Base-by-base conservation (phyloP, 2,888 invertebrate genomes). In the Lysandra coridon region DNA sequence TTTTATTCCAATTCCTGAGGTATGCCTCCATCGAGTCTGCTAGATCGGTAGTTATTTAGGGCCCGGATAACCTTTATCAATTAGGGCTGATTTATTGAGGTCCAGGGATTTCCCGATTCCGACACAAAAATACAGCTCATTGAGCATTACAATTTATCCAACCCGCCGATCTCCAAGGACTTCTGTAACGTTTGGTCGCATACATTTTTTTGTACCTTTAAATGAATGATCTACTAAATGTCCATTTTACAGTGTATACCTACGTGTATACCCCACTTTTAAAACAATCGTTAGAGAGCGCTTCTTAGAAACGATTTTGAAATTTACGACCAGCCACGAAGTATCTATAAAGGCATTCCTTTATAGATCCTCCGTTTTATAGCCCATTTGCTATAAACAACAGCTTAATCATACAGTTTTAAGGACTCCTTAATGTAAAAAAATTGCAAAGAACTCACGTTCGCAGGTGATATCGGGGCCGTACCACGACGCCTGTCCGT, bases 381-480 rank as follows among this genome's bases (percentile, higher is more conserved):
- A 2, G 33, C 33, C 2, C 1, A 44, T 44, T 7, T 7, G 44
- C 10, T 49, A 49, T 49, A 49, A 49, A 49, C 49, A 49, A 10
- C 10, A 12, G 2, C 10, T 49, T 10, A 49, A 10, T 49, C 10
- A 2, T 49, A 49, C 10, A 49, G 2, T 49, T 49, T 44, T 2
- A 40, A 40, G 40, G 40, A 40, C 6, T 1, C 1, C 6, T 40
- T 40, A 49, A 49, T 49, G 10, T 10, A 49, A 10, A 49, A 3
- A 3, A 49, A 12, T 49, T 7, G 10, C 49, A 10, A 10, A 1
- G 3, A 79, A 95, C 96, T 97, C 94, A 97, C 99, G 98, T 95
- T 98, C 98, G 89, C 99, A 99, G 81, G 97, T 97, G 85, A 99
- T 97, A 85, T 99, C 98, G 1, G 99, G 99, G 1, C 99, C 99